Conservation (phyloP, 2,797 vertebrate genomes). For the Molothrus aeneus region DNA sequence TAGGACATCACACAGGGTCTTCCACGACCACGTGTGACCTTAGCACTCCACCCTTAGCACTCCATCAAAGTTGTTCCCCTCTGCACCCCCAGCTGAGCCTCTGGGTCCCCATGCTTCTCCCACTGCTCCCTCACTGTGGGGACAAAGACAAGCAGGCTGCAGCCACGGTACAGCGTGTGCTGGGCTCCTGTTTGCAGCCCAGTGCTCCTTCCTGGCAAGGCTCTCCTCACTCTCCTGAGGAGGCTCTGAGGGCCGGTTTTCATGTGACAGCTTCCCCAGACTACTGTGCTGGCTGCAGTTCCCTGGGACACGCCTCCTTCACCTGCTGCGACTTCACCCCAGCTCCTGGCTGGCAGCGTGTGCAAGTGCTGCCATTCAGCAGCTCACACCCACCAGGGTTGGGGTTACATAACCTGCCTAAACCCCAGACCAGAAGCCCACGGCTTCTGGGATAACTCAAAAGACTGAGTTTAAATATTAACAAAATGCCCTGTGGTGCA, state of each 20-base stretch:
- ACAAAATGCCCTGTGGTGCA: not conserved
- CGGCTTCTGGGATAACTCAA: not conserved
- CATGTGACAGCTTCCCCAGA: not conserved
- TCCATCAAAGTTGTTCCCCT: not conserved
- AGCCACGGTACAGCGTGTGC: not conserved
- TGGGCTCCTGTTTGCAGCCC: not conserved
- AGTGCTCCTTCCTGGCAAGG: not conserved
- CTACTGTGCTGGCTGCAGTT: not conserved
- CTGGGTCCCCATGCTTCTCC: not conserved
- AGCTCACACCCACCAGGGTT: not conserved
- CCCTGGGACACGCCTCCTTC: not conserved
- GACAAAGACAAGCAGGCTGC: not conserved
- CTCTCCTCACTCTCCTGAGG: not conserved
- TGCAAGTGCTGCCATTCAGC: fast-evolving
- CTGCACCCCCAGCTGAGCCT: not conserved
- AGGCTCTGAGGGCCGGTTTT: not conserved
- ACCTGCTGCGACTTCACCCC: not conserved
- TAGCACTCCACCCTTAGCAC: not conserved
- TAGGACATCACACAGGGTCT: not conserved
- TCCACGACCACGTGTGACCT: not conserved
- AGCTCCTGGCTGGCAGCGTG: fast-evolving
- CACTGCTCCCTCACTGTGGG: not conserved
- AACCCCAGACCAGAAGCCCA: not conserved
- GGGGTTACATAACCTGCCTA: not conserved
- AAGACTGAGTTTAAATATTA: slow-evolving; percentile 51